Evolutionary conservation across 2,113 vertebrate genomes (phyloP), one percentile per base, ranked within the genome.

Genomic region (Oxyura jamaicensis): DNA sequence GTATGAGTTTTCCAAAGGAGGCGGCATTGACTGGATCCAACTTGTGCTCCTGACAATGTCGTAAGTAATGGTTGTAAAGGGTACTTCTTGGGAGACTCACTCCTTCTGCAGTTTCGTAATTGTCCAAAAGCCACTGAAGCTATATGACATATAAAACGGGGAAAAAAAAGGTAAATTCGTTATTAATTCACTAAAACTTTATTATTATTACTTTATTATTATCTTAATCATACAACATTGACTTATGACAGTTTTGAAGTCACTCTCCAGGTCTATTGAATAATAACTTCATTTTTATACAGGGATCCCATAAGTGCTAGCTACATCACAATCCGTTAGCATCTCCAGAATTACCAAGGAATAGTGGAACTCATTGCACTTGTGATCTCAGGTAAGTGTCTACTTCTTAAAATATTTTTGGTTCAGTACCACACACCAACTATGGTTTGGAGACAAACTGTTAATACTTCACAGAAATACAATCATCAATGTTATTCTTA

Each of bases 71-170:
- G 96, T 98, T 98, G 96, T 98, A 98, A 58, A 98, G 98, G 31
- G 98, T 98, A 63, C 98, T 98, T 97, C 98, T 98, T 4, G 98
- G 98, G 63, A 98, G 98, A 68, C 98, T 98, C 83, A 98, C 98
- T 95, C 98, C 98, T 97, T 98, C 98, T 95, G 98, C 98, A 79
- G 98, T 98, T 97, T 98, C 98, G 39, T 98, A 98, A 97, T 98
- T 98, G 96, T 98, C 98, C 98, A 98, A 96, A 88, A 98, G 97
- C 98, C 98, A 98, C 19, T 98, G 98, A 92, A 98, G 98, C 98
- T 98, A 81, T 76, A 95, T 83, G 66, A 97, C 67, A 96, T 42
- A 91, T 80, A 94, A 97, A 83, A 97, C 10, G 95, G 48, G 83
- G 60, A 95, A 88, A 87, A 87, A 82, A 52, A 1, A 8, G 26